These are phyloP conservation scores for Macquaria australasica DNA, from an alignment of 2,113 vertebrate species.

Conservation along the genomic window DNA sequence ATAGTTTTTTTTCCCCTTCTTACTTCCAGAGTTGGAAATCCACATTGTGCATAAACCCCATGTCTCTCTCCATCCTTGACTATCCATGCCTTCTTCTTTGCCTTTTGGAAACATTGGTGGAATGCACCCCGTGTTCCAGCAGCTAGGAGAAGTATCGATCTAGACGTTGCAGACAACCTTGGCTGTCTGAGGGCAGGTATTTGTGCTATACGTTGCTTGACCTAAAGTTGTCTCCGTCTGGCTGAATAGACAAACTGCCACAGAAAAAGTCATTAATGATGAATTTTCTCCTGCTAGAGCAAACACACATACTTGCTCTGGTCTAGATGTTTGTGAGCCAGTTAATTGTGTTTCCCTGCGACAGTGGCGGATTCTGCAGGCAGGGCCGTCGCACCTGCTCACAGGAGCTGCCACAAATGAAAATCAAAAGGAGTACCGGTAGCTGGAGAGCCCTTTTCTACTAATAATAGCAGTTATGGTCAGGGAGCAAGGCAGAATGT, in stretches of 20 bases:
- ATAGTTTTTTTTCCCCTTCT: background rate
- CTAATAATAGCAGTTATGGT: slow-evolving; percentile 60
- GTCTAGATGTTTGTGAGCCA: slow-evolving; percentile 27
- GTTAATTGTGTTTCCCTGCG: slow-evolving; percentile 43
- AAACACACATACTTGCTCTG: background rate
- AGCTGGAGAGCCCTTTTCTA: slow-evolving; percentile 55
- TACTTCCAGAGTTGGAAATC: slow-evolving; percentile 16
- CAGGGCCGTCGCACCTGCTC: slow-evolving; percentile 39
- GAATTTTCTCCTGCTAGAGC: slow-evolving; percentile 18
- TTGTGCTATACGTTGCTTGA: slow-evolving; percentile 19
- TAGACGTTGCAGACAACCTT: slow-evolving; percentile 37
- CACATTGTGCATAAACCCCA: background rate
- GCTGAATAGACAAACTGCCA: slow-evolving; percentile 10
- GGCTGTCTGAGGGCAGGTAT: slow-evolving; percentile 29
- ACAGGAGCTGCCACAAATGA: slow-evolving; percentile 20
- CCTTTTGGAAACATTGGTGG: background rate
- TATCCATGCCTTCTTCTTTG: background rate
- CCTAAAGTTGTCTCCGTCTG: slow-evolving; percentile 22
- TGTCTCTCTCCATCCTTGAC: slow-evolving; percentile 9
- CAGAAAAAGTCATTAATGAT: slow-evolving; percentile 37
- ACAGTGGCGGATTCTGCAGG: slow-evolving; percentile 18
- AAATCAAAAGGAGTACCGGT: slow-evolving; percentile 40
- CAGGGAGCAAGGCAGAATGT: slow-evolving; percentile 39
- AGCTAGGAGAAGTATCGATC: slow-evolving; percentile 47
- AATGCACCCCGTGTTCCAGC: slow-evolving; percentile 26